Evolutionary conservation across 2,888 invertebrate species (phyloP).

Genomic region (Yponomeuta cagnagella): DNA sequence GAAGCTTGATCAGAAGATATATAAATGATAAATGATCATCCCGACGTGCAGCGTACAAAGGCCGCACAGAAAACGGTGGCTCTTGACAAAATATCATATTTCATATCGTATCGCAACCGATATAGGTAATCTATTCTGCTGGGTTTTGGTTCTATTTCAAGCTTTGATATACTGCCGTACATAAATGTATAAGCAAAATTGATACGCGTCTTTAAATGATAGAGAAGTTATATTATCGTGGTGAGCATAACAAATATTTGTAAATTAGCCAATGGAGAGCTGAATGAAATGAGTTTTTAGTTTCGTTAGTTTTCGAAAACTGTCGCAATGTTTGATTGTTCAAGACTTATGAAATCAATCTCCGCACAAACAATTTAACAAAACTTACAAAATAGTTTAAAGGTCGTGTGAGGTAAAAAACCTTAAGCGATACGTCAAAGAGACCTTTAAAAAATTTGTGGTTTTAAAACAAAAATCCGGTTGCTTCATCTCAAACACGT

Average conservation of each 20-base stretch:
- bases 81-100: slow-evolving; percentile 42
- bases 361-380: background rate
- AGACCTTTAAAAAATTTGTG: slow-evolving; percentile 36
- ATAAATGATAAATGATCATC: slow-evolving; percentile 59
- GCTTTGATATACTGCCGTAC: slow-evolving; percentile 1
- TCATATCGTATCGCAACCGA: slow-evolving; percentile 24
- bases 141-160: slow-evolving; percentile 2
- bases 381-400: too few species aligned
- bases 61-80: slow-evolving; percentile 25
- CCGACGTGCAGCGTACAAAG: slow-evolving; percentile 37
- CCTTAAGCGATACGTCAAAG: background rate
- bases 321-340: background rate
- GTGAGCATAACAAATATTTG: background rate
- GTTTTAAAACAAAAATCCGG: slow-evolving; percentile 38
- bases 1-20: slow-evolving; percentile 50
- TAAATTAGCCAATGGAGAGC: background rate
- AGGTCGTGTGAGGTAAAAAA: background rate
- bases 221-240: background rate
- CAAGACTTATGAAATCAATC: background rate
- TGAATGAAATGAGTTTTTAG: background rate
- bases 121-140: slow-evolving; percentile 3
- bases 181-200: background rate
- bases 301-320: background rate
- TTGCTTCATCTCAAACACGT: slow-evolving; percentile 24
- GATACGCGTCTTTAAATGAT: background rate